Percentiles rank a stretch among this genome's conserved stretches.
phyloP scores from a whole-genome alignment of 2,888 invertebrate species.

The Thecocarcelia acutangulata region DNA sequence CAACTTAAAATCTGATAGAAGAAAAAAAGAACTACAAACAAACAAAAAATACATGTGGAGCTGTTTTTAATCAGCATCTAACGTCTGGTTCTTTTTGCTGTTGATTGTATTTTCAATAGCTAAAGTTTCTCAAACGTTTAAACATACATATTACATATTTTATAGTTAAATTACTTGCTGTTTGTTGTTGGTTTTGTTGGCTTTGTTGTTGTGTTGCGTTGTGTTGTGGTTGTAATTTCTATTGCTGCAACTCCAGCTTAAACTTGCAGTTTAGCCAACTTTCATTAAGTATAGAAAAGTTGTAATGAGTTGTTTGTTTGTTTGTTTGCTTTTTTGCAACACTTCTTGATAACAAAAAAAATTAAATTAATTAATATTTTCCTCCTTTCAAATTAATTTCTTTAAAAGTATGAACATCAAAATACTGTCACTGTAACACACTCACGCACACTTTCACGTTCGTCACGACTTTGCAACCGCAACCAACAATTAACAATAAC shows the following conservation, averaged over 20 bases:
- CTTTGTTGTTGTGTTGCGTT: not conserved
- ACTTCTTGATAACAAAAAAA: constrained; percentile 12
- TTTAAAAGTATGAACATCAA: not conserved
- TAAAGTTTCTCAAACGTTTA: constrained; percentile 10
- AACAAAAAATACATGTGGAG: not conserved
- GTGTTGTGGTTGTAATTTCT: constrained; percentile 21
- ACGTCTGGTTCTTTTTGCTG: constrained; percentile 9
- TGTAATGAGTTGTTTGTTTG: constrained; percentile 8
- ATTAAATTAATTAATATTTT: constrained; percentile 4
- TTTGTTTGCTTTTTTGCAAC: no score
- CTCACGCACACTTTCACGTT: constrained; percentile 41
- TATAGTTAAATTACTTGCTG: constrained; percentile 21
- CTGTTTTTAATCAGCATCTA: not conserved
- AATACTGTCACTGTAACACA: not conserved
- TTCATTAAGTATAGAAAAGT: constrained; percentile 47
- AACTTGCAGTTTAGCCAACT: constrained; percentile 44
- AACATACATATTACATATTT: constrained; percentile 22
- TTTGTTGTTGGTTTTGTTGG: not conserved
- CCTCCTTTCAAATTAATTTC: not conserved
- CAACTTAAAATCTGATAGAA: constrained; percentile 30
- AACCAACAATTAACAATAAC: constrained; percentile 48
- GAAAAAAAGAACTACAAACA: constrained; percentile 17
- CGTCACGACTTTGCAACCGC: constrained; percentile 42
- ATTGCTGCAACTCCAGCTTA: constrained; percentile 36
- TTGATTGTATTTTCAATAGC: constrained; percentile 3